Conservation (phyloP, 1,140 invertebrate genomes). For the Lepidostoma basale region DNA sequence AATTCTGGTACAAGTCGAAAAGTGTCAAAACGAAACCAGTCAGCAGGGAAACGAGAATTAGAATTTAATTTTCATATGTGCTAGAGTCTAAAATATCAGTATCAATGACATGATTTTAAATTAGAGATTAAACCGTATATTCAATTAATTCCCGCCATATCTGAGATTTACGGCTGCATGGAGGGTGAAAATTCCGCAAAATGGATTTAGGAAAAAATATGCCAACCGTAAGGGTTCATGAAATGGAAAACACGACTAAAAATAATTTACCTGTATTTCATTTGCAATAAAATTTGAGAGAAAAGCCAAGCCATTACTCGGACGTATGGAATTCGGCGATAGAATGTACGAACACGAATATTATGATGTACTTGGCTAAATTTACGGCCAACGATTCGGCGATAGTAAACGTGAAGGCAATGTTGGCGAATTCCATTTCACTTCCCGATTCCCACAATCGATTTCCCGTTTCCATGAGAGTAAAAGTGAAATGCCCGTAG, state of each 20-base stretch:
- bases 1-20: too few species aligned
- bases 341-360: too few species aligned
- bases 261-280: background rate
- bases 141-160: background rate
- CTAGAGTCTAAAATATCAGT: too few species aligned
- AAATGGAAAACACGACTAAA: background rate
- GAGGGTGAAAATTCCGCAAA: background rate
- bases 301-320: too few species aligned
- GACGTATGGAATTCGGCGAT: too few species aligned
- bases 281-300: background rate
- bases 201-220: background rate
- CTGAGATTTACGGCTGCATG: background rate
- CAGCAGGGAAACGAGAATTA: too few species aligned
- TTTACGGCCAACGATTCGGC: too few species aligned
- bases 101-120: background rate
- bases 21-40: too few species aligned
- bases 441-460: constrained; percentile 3
- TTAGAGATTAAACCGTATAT: background rate
- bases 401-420: too few species aligned
- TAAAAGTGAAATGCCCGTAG: background rate
- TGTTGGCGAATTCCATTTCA: constrained; percentile 6
- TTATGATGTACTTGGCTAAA: too few species aligned
- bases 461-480: constrained; percentile 15
- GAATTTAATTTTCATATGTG: too few species aligned
- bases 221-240: background rate